These are phyloP conservation scores for Embidobia sp. DNA, from an alignment of 2,888 invertebrate genomes.

Conservation along the genomic window DNA sequence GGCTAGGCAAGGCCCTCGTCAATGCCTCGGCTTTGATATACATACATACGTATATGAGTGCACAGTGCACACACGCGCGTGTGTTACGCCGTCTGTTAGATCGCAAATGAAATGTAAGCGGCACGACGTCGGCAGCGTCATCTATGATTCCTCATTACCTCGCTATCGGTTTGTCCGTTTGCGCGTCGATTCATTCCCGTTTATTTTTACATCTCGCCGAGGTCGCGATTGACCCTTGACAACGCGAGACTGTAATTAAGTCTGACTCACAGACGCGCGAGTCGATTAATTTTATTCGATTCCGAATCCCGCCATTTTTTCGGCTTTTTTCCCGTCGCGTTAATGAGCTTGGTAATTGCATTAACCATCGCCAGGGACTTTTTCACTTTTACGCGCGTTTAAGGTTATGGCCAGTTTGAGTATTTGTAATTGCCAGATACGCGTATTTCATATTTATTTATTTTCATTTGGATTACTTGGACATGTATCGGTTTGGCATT, in stretches of 20 bases:
- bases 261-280: constrained; percentile 57
- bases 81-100: constrained; percentile 68
- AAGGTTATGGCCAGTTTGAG: too few relatives aligned
- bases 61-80: too few relatives aligned
- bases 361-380: too few relatives aligned
- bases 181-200: constrained; percentile 62
- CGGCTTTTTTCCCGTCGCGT: neutral
- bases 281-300: constrained; percentile 51
- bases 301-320: constrained; percentile 7
- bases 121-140: constrained; percentile 52
- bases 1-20: constrained; percentile 77
- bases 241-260: constrained; percentile 62
- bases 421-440: too few relatives aligned
- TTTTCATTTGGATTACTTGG: too few relatives aligned
- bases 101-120: constrained; percentile 54
- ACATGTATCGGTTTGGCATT: too few relatives aligned
- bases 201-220: constrained; percentile 65
- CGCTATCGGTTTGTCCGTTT: constrained; percentile 59
- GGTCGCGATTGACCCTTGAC: constrained; percentile 66
- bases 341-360: too few relatives aligned
- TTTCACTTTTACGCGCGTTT: too few relatives aligned
- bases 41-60: constrained; percentile 28
- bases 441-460: too few relatives aligned
- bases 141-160: constrained; percentile 59
- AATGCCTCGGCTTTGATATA: constrained; percentile 76